Conservation (phyloP, 2,797 vertebrate genomes). For the Anniella stebbinsi region DNA sequence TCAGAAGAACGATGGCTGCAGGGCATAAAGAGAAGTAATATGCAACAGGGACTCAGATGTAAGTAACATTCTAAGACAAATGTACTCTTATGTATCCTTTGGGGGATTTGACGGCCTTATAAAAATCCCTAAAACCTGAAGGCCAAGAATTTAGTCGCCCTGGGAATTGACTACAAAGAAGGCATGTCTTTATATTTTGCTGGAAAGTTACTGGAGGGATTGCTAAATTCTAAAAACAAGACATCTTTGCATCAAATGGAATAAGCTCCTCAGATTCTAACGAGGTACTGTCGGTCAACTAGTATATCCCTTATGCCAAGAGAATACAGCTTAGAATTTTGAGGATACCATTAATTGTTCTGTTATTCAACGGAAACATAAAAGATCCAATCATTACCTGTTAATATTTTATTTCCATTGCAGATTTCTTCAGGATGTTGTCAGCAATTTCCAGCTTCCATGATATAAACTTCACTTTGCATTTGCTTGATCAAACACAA, state of each 20-base stretch:
- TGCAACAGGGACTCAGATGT: neutral
- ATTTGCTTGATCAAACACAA: slow-evolving; percentile 45
- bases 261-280: neutral
- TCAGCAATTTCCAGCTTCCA: slow-evolving; percentile 32
- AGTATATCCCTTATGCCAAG: neutral
- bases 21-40: neutral
- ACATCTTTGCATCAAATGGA: neutral
- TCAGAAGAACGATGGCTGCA: neutral
- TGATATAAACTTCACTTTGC: slow-evolving; percentile 41
- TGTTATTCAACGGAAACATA: neutral
- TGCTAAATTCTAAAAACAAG: neutral
- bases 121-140: neutral
- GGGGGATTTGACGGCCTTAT: neutral
- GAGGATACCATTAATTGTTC: slow-evolving; percentile 35
- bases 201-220: neutral
- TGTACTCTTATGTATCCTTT: neutral
- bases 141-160: neutral
- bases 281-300: neutral
- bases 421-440: neutral
- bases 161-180: neutral
- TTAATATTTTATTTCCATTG: slow-evolving; percentile 23
- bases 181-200: neutral
- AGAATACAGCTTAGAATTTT: neutral
- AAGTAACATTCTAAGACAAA: slow-evolving; percentile 16
- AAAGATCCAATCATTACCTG: slow-evolving; percentile 1